Conservation (phyloP, 2,113 vertebrate species). For the Poicephalus gulielmi region DNA sequence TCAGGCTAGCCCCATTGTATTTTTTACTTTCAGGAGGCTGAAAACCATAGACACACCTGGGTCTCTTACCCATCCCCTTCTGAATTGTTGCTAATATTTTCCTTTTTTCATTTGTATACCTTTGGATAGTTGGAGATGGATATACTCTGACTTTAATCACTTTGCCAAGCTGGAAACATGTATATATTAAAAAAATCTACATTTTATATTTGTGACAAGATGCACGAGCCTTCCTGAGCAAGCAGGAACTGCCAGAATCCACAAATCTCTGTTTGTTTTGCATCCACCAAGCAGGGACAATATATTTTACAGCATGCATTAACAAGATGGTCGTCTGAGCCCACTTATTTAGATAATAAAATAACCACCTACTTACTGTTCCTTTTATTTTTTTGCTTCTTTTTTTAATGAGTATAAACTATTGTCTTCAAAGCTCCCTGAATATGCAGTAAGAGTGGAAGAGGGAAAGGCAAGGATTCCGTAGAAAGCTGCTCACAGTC, state of each 20-base stretch:
- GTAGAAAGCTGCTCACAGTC: neutral
- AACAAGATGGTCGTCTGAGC: neutral
- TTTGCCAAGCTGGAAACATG: slow-evolving; percentile 32
- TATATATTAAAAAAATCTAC: slow-evolving; percentile 9
- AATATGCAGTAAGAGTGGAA: neutral
- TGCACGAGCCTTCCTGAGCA: neutral
- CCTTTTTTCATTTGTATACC: slow-evolving; percentile 18
- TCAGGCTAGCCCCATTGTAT: neutral
- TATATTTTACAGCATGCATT: neutral
- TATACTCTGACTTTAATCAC: slow-evolving; percentile 27
- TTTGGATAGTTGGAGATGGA: neutral
- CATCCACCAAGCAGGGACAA: neutral
- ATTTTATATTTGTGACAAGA: slow-evolving; percentile 48
- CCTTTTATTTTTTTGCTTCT: neutral
- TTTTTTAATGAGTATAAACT: neutral
- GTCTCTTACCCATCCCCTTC: neutral
- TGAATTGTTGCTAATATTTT: slow-evolving; percentile 26
- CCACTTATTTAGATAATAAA: neutral
- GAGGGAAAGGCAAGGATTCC: neutral
- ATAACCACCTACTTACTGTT: neutral
- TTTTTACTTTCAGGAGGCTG: neutral
- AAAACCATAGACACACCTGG: neutral
- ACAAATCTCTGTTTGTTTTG: slow-evolving; percentile 49
- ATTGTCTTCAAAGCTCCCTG: neutral
- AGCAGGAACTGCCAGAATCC: slow-evolving; percentile 6